phyloP scores from a whole-genome alignment of 2,797 vertebrate genomes.

The Synanceia verrucosa region DNA sequence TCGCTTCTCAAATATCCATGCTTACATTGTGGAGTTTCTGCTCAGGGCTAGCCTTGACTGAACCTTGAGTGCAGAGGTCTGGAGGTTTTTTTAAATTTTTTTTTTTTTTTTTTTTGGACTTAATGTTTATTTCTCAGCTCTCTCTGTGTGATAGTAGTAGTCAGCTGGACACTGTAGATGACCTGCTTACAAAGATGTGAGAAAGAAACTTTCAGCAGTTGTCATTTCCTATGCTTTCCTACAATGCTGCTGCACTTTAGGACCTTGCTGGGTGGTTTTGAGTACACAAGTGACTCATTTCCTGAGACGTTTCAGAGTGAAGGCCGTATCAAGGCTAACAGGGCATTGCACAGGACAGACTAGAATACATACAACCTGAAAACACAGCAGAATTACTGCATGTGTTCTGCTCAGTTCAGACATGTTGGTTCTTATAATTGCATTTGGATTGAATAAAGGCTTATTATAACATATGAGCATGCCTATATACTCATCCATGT shows the following conservation, averaged over 20 bases:
- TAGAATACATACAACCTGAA: neutral
- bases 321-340: slow-evolving; percentile 1
- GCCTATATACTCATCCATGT: neutral
- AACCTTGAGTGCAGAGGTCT: slow-evolving; percentile 11
- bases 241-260: neutral
- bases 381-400: neutral
- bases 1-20: slow-evolving; percentile 26
- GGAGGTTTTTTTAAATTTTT: no score
- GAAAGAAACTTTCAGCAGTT: slow-evolving; percentile 4
- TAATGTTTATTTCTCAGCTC: neutral
- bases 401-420: neutral
- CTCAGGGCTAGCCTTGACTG: slow-evolving; percentile 4
- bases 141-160: neutral
- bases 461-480: neutral
- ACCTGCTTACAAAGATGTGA: slow-evolving; percentile 4
- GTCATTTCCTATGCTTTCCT: slow-evolving; percentile 27
- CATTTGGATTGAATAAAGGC: neutral
- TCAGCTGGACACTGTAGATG: neutral
- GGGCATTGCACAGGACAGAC: neutral
- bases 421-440: neutral
- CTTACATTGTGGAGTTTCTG: slow-evolving; percentile 14
- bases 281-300: slow-evolving; percentile 47
- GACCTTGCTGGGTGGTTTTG: slow-evolving; percentile 12
- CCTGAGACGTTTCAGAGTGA: slow-evolving; percentile 17
- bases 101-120: neutral